Conservation (phyloP, 2,888 invertebrate genomes). For the Troglohyphantes excavatus region DNA sequence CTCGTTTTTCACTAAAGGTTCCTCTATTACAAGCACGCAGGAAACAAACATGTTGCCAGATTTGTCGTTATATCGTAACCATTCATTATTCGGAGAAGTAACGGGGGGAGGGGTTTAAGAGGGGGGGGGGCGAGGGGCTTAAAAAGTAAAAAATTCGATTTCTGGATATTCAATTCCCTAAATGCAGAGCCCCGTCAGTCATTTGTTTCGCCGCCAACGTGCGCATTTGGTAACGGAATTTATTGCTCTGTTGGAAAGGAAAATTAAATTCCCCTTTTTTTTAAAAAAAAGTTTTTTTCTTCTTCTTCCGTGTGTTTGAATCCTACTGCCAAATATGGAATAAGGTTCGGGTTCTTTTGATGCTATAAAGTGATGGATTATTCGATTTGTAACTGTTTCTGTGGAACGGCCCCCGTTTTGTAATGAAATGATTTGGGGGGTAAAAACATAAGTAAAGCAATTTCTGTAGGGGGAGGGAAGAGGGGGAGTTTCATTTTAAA, state of each 20-base stretch:
- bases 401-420: neutral
- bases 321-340: conserved; percentile 25
- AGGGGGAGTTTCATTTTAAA: neutral
- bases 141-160: conserved; percentile 60
- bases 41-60: conserved; percentile 73
- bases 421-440: neutral
- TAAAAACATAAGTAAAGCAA: neutral
- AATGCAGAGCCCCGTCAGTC: conserved; percentile 59
- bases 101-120: neutral
- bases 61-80: conserved; percentile 73
- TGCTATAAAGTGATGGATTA: neutral
- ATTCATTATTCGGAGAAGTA: conserved; percentile 51
- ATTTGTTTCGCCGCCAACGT: conserved; percentile 59
- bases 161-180: conserved; percentile 72
- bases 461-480: neutral
- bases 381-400: neutral
- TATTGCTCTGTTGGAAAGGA: conserved; percentile 56
- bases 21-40: conserved; percentile 1
- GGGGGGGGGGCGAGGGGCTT: conserved; percentile 1
- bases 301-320: conserved; percentile 19
- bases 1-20: neutral
- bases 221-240: conserved; percentile 52
- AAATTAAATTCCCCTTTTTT: conserved; percentile 63
- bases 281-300: conserved; percentile 34
- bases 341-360: neutral